Evolutionary conservation across 1,140 invertebrate species (phyloP).

Genomic region (Wiebesia pumilae): DNA sequence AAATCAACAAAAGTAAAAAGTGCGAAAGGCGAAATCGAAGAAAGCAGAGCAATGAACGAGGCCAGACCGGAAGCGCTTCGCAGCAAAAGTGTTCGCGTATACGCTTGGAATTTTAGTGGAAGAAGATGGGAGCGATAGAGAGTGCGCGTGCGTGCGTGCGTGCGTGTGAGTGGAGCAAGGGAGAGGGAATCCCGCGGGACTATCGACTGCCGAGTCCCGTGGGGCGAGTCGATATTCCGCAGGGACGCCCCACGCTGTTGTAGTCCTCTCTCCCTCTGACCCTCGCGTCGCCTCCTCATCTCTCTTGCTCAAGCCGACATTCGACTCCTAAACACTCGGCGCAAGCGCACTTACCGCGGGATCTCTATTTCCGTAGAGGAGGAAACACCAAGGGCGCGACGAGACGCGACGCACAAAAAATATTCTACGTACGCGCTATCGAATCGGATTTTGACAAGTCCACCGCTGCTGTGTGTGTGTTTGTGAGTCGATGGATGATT

Average conservation of each 20-base stretch:
- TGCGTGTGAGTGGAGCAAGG: constrained; percentile 48
- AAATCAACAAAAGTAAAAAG: neutral
- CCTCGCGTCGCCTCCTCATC: constrained; percentile 51
- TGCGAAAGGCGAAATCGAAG: neutral
- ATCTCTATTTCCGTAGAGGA: constrained; percentile 55
- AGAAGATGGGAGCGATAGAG: neutral
- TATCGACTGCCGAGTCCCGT: constrained; percentile 74
- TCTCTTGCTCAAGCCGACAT: constrained; percentile 58
- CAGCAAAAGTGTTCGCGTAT: neutral
- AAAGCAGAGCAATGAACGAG: constrained; percentile 24
- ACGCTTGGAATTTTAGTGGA: constrained; percentile 3
- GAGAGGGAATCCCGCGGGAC: constrained; percentile 68
- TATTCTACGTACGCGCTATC: neutral
- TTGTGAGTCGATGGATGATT: neutral
- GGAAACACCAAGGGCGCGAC: constrained; percentile 35
- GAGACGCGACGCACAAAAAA: neutral
- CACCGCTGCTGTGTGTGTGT: neutral
- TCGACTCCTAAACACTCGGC: constrained; percentile 69
- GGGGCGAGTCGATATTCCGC: constrained; percentile 75
- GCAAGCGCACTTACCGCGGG: constrained; percentile 64
- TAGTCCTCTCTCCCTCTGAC: constrained; percentile 55
- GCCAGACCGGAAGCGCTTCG: neutral
- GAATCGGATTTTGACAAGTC: constrained; percentile 41
- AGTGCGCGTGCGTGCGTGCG: constrained; percentile 44
- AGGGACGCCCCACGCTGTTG: constrained; percentile 61